Conservation (phyloP, 2,113 vertebrate genomes). For the Peromyscus leucopus region DNA sequence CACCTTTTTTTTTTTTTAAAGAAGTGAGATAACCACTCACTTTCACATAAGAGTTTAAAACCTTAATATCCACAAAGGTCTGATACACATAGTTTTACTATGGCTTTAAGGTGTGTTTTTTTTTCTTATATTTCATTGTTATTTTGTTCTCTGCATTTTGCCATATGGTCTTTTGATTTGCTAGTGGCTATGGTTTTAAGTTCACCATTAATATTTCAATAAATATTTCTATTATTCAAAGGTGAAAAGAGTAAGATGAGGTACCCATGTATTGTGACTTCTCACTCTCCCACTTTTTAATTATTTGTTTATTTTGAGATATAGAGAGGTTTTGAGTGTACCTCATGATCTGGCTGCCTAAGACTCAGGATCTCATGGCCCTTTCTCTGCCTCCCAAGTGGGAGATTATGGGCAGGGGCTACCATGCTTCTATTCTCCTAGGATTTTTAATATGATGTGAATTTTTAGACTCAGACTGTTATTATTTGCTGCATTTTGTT, state of each 20-base stretch:
- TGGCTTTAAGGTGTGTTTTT: background rate
- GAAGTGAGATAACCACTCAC: background rate
- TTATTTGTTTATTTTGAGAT: background rate
- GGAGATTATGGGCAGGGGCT: fast-evolving
- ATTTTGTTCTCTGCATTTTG: conserved; percentile 38
- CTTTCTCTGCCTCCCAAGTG: background rate
- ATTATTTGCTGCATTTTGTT: background rate
- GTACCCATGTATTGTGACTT: background rate
- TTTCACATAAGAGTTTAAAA: background rate
- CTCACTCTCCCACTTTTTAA: background rate
- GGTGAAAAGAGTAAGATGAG: background rate
- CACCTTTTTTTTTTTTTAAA: conserved; percentile 13
- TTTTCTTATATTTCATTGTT: conserved; percentile 14
- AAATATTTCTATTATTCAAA: background rate
- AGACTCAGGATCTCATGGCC: fast-evolving
- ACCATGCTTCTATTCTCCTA: background rate
- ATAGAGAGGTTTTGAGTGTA: background rate
- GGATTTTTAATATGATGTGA: background rate
- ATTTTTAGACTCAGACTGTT: background rate
- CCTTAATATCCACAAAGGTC: background rate
- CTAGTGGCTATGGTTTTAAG: background rate
- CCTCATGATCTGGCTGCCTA: background rate
- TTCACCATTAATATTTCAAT: background rate
- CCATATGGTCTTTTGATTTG: background rate
- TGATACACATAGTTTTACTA: background rate